A percentile compares a stretch with the other conserved stretches of the same genome.
These are phyloP conservation scores for Dinocampus coccinellae DNA, from an alignment of 2,888 invertebrate species.

Conservation along the genomic window DNA sequence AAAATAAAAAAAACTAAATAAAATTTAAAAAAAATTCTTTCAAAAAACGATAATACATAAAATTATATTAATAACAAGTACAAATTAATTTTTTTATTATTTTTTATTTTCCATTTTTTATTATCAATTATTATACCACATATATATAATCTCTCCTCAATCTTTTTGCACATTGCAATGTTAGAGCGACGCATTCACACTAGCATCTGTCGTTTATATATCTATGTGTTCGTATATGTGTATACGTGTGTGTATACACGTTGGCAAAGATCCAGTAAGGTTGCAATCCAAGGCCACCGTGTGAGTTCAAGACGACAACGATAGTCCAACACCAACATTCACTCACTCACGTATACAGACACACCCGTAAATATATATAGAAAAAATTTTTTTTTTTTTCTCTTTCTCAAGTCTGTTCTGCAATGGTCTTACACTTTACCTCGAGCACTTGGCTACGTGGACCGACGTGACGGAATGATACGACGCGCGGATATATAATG, in stretches of 20 bases:
- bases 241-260: neutral
- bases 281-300: conserved; percentile 35
- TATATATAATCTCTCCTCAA: neutral
- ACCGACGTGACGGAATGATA: conserved; percentile 25
- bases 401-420: conserved; percentile 1
- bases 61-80: too few relatives aligned
- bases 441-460: conserved; percentile 32
- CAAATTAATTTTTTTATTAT: too few relatives aligned
- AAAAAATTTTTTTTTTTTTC: conserved; percentile 15
- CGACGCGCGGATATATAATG: conserved; percentile 3
- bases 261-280: conserved; percentile 42
- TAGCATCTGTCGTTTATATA: conserved; percentile 56
- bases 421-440: neutral
- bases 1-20: neutral
- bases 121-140: too few relatives aligned
- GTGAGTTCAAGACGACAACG: conserved; percentile 3
- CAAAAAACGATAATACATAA: too few relatives aligned
- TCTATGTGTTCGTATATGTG: neutral
- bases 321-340: neutral
- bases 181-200: conserved; percentile 37
- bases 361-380: neutral
- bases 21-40: too few relatives aligned
- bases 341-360: too few relatives aligned
- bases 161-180: neutral
- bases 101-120: too few relatives aligned